A percentile compares a stretch with the other conserved stretches of the same genome.
phyloP scores from a whole-genome alignment of 2,888 invertebrate genomes.

The Caenorhabditis macrosperma region DNA sequence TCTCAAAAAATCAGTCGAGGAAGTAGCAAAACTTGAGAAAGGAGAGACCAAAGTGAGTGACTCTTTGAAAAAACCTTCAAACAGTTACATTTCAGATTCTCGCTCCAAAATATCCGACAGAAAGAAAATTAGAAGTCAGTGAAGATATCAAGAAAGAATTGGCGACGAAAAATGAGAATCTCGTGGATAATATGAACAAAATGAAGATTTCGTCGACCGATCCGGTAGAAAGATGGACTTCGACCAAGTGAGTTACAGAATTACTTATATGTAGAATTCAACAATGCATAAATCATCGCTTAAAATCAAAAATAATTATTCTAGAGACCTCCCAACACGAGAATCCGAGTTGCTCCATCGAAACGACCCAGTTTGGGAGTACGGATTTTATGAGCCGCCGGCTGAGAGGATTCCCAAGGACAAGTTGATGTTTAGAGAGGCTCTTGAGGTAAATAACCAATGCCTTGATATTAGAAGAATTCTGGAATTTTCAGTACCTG shows the following conservation, averaged over 20 bases:
- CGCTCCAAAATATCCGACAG: conserved; percentile 75
- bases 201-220: conserved; percentile 73
- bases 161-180: conserved; percentile 64
- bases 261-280: too few species aligned
- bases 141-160: conserved; percentile 68
- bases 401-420: conserved; percentile 72
- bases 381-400: conserved; percentile 77
- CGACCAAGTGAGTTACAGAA: conserved; percentile 58
- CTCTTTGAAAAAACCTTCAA: background rate
- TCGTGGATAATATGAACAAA: conserved; percentile 75
- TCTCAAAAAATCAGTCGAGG: conserved; percentile 66
- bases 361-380: conserved; percentile 75
- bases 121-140: conserved; percentile 64
- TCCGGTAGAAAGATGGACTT: conserved; percentile 71
- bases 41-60: conserved; percentile 58
- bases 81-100: conserved; percentile 34
- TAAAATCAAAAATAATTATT: background rate
- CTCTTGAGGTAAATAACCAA: conserved; percentile 71
- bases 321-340: conserved; percentile 70
- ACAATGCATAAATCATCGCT: too few species aligned
- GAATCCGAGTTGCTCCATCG: conserved; percentile 71
- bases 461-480: too few species aligned
- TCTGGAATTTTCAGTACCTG: conserved; percentile 60
- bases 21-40: conserved; percentile 66
- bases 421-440: conserved; percentile 75